Evolutionary conservation across 2,113 vertebrate species (phyloP), one percentile per base, ranked within the genome.

Genomic region (Hydropotes inermis): DNA sequence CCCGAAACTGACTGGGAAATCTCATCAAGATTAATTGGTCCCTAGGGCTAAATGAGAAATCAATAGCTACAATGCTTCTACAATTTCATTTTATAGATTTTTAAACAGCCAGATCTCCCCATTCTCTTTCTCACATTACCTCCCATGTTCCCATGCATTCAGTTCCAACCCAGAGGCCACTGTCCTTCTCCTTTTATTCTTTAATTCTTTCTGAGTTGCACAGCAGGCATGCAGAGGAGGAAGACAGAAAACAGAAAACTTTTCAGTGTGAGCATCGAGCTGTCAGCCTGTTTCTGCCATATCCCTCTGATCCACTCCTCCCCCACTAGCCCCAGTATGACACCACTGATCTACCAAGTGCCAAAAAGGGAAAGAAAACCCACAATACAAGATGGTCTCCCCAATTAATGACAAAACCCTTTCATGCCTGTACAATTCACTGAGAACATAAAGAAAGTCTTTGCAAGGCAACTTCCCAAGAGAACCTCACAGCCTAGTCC

Each of bases 211-310:
- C 87, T 89, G 91, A 95, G 74, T 87, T 54, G 88, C 95, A 92
- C 96, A 97, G 95, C 94, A 96, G 97, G 95, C 96, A 76, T 83
- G 92, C 2, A 9, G 92, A 94, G 95, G 78, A 96, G 91, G 97
- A 95, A 94, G 95, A 91, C 61, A 88, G 90, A 87, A 95, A 95
- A 94, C 92, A 95, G 95, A 90, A 45, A 94, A 95, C 82, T 93
- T 95, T 95, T 76, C 95, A 97, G 33, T 33, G 67, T 57, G 81
- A 57, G 64, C 96, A 92, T 85, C 92, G 85, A 95, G 96, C 96
- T 94, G 92, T 96, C 97, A 96, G 89, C 57, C 89, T 78, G 87
- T 54, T 87, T 61, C 84, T 96, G 93, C 94, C 93, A 84, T 27
- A 23, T 64, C 92, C 52, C 54, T 52, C 57, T 36, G 87, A 87